These are phyloP conservation scores for Scaptomyza montana DNA, from an alignment of 1,140 invertebrate species.

Conservation along the genomic window DNA sequence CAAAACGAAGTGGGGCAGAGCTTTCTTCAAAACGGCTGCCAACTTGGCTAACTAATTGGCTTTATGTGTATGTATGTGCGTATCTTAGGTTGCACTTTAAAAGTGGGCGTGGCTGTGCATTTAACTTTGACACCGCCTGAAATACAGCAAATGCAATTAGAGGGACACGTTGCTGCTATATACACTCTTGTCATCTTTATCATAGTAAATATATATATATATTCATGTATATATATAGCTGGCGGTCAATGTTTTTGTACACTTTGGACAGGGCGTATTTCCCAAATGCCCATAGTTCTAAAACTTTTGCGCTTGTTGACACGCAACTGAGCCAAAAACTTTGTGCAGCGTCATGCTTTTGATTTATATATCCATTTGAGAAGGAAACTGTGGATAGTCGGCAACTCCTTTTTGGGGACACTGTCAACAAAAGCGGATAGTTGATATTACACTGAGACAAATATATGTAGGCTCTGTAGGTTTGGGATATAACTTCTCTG, in stretches of 20 bases:
- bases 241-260: conserved; percentile 32
- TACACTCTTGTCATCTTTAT: not conserved
- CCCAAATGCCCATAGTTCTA: conserved; percentile 25
- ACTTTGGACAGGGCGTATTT: conserved; percentile 13
- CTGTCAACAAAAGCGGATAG: conserved; percentile 30
- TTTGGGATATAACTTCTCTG: not conserved
- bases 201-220: not conserved
- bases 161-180: conserved; percentile 24
- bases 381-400: conserved; percentile 9
- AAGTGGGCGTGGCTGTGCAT: conserved; percentile 33
- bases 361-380: conserved; percentile 48
- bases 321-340: conserved; percentile 33
- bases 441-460: not conserved
- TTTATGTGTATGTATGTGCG: conserved; percentile 3
- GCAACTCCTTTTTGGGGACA: conserved; percentile 20
- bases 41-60: conserved; percentile 61
- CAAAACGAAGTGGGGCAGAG: conserved; percentile 7
- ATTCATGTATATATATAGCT: not conserved
- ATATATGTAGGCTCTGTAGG: not conserved
- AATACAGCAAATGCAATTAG: conserved; percentile 66
- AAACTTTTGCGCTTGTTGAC: conserved; percentile 45
- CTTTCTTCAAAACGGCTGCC: conserved; percentile 31
- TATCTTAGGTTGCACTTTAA: conserved; percentile 20
- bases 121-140: conserved; percentile 6
- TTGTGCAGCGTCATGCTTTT: conserved; percentile 24